phyloP scores from a whole-genome alignment of 2,888 invertebrate genomes.

The Tetheella fluctuosa region DNA sequence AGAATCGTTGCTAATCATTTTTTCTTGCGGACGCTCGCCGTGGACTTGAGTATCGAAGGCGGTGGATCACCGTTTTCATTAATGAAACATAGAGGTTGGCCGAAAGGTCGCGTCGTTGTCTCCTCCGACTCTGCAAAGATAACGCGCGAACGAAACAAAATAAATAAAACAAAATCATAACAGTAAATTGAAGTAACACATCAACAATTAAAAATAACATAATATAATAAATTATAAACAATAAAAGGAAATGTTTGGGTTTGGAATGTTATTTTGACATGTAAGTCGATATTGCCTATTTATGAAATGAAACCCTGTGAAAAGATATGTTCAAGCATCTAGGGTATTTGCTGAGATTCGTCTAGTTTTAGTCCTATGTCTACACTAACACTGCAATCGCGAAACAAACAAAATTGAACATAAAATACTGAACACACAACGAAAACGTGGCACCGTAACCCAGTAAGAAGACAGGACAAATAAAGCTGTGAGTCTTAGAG shows the following conservation, averaged over 20 bases:
- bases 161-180: constrained; percentile 61
- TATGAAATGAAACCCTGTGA: constrained; percentile 58
- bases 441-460: constrained; percentile 74
- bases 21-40: constrained; percentile 82
- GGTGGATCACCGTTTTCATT: constrained; percentile 83
- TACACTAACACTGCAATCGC: constrained; percentile 79
- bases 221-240: constrained; percentile 38
- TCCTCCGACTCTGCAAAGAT: constrained; percentile 82
- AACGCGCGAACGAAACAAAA: constrained; percentile 71
- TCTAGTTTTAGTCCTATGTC: constrained; percentile 69
- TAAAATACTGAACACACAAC: constrained; percentile 74
- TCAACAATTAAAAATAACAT: constrained; percentile 38
- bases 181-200: constrained; percentile 37
- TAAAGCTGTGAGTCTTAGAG: constrained; percentile 76
- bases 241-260: constrained; percentile 34
- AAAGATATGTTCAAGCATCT: constrained; percentile 74
- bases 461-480: constrained; percentile 74
- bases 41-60: constrained; percentile 80
- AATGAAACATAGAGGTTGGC: constrained; percentile 90
- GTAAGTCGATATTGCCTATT: constrained; percentile 43
- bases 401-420: constrained; percentile 65
- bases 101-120: constrained; percentile 88
- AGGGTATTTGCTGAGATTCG: constrained; percentile 73
- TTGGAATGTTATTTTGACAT: constrained; percentile 33
- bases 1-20: constrained; percentile 63